Evolutionary conservation across 1,140 invertebrate genomes (phyloP), one percentile per base, ranked within the genome.

Genomic region (Eupristina koningsbergeri): DNA sequence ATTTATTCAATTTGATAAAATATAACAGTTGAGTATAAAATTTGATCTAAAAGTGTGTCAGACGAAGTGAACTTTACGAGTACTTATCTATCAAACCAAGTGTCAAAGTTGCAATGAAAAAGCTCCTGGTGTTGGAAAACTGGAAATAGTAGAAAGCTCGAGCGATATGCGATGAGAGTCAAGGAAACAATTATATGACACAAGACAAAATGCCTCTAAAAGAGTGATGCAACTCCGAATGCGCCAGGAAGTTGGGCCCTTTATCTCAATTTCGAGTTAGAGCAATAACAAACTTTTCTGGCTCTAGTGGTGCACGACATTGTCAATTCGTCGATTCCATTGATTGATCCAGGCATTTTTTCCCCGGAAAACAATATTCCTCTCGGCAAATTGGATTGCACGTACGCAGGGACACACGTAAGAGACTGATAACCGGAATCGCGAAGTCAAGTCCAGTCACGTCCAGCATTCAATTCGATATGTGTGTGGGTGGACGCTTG

Each of bases 381-480:
- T 41, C 26, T 36, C 1, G 7, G 9, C 22, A 36, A 26, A 31
- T 3, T 9, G 9, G 45, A n/a, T 61, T 45, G 31, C 29, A 36
- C 22, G 64, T 53, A 73, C 8, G 15, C 63, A 29, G 11, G 9
- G 26, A 58, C 22, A 15, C 50, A 13, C 26, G 58, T 9, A 41
- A 8, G 69, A 73, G 69, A 41, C 50, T 31, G 53, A 61, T 39
- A 80, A 71, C 45, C 39, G 31, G 45, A 69, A 47, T 50, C 15
- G 34, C 22, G 34, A 53, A 74, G 9, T 61, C 29, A 45, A 78
- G 75, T 78, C 75, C 75, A 74, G 82, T 84, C 82, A 84, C 82
- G 82, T 84, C 67, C 50, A 13, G n/a, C 82, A 74, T 79, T 73
- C 82, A 74, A 84, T 74, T 84, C 82, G 76, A 84, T 64, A 74